Base-by-base conservation (phyloP, 2,797 vertebrate species). In the Rhabdomys pumilio region DNA sequence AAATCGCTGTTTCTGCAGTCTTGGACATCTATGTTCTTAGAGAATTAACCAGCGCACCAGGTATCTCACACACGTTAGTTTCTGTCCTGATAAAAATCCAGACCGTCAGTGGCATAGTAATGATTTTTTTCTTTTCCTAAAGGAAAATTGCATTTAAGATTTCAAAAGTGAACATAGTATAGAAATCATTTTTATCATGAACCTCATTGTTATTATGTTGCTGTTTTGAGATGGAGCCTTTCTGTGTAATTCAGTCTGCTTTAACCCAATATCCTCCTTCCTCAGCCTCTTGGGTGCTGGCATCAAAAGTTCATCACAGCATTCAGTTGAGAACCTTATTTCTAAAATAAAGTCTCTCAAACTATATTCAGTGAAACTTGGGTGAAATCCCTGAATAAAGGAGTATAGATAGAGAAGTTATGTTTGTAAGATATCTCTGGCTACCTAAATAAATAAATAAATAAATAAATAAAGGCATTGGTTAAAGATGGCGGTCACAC, bases 101-200 rank as follows among this genome's bases (percentile, higher is more conserved):
- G 44, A 85, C 26, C 69, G 14, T 69, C 29, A 29, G 12, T 69
- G 80, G 31, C 41, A 85, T 31, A 77, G 53, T 29, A 47, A 38
- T 77, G 34, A n/a, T 81, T 50, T 55, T 50, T 55, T 22, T 1
- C 5, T 38, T 20, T 22, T 9, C 38, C 77, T 22, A 44, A 84
- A 91, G 50, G 29, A 93, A 82, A 89, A 95, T 20, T 69, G 24
- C 26, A n/a, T 34, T 55, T 24, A 73, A 89, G 29, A 94, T 79
- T 44, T 19, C 91, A 95, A 92, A 88, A 47, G 38, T 19, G 38
- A 53, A 17, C 67, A 85, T 63, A 59, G 22, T 14, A 76, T 75
- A 38, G 72, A 91, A 82, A 75, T 44, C 34, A n/a, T 47, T 65
- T 96, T 61, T 69, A 50, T 24, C 85, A 19, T 34, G 29, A 94